A percentile compares a stretch with the other conserved stretches of the same genome.
Evolutionary conservation across 2,797 vertebrate species (phyloP).

Genomic region (Ispidina lecontei): DNA sequence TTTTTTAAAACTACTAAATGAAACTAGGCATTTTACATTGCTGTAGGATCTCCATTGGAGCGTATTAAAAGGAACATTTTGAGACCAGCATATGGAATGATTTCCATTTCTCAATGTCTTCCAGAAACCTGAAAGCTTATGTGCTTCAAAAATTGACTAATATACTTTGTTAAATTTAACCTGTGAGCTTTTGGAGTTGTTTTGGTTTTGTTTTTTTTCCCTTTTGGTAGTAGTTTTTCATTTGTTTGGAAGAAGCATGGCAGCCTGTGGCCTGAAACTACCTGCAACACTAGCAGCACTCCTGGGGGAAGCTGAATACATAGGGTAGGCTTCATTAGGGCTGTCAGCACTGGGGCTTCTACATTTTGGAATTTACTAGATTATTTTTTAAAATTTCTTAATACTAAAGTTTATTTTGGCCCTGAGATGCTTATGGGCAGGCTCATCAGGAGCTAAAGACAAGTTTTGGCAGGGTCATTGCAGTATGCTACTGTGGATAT

Average conservation of each 20-base stretch:
- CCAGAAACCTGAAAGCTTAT: background rate
- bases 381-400: background rate
- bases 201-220: background rate
- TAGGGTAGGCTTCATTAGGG: background rate
- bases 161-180: background rate
- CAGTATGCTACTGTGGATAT: background rate
- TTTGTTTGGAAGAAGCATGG: background rate
- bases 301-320: background rate
- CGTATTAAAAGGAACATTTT: background rate
- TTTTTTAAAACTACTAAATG: background rate
- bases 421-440: background rate
- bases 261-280: background rate
- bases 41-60: background rate
- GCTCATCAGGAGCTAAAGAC: background rate
- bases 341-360: background rate
- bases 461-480: background rate
- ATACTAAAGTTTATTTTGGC: background rate
- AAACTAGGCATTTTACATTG: background rate
- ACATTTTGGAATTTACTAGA: background rate
- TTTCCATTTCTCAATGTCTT: slow-evolving; percentile 16
- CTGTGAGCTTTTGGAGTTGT: background rate
- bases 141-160: background rate
- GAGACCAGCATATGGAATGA: background rate
- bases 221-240: background rate
- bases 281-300: background rate